A percentile compares a stretch with the other conserved stretches of the same genome.
Evolutionary conservation across 2,113 vertebrate genomes (phyloP).

Genomic region (Verasper variegatus): DNA sequence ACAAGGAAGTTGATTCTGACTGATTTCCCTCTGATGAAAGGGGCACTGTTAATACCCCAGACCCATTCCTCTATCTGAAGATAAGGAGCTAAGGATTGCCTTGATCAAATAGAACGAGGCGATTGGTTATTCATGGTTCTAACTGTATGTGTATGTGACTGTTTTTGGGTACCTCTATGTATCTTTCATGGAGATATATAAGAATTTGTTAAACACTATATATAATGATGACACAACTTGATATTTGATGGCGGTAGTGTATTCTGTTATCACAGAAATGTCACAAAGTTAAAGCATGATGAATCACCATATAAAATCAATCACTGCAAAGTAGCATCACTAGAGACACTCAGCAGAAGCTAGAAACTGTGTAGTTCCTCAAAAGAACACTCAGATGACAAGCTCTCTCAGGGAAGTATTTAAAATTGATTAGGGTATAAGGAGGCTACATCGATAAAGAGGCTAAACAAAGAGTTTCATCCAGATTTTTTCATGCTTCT

Average conservation of each 20-base stretch:
- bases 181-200: not conserved
- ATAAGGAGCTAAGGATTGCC: conserved; percentile 5
- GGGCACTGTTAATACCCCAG: conserved; percentile 39
- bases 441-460: no score
- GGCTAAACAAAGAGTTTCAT: no score
- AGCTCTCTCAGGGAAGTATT: not conserved
- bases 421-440: not conserved
- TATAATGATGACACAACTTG: not conserved
- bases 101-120: conserved; percentile 18
- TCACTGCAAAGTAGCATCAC: not conserved
- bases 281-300: not conserved
- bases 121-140: conserved; percentile 11
- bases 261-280: not conserved
- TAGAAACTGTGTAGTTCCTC: not conserved
- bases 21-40: conserved; percentile 48
- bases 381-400: not conserved
- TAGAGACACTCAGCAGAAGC: no score
- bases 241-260: not conserved
- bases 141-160: not conserved
- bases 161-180: not conserved
- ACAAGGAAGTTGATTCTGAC: conserved; percentile 38
- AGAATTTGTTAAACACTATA: not conserved
- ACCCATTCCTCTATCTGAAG: conserved; percentile 13
- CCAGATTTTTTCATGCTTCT: not conserved
- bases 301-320: not conserved